Conservation (phyloP, 2,888 invertebrate species). For the Limnephilus rhombicus region DNA sequence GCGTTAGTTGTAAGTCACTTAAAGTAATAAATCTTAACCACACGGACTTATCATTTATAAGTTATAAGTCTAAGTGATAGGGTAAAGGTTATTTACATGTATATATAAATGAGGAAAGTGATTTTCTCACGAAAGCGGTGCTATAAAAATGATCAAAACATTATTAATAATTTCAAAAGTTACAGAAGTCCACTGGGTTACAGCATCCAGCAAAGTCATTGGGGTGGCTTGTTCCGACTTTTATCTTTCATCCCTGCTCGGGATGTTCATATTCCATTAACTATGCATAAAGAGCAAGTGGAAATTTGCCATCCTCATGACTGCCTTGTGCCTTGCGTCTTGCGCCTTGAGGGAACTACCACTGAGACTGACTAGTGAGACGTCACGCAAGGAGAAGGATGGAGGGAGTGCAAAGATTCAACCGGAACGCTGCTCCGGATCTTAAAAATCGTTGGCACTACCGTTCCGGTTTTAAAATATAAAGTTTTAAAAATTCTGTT, state of each 20-base stretch:
- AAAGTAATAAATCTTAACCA: too few species aligned
- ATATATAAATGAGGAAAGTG: too few species aligned
- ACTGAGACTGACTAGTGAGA: slow-evolving; percentile 17
- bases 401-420: neutral
- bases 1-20: too few species aligned
- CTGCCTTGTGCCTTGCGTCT: slow-evolving; percentile 27
- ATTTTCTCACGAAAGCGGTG: too few species aligned
- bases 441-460: neutral
- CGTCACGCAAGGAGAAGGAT: slow-evolving; percentile 2
- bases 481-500: too few species aligned
- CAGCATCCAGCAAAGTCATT: slow-evolving; percentile 36
- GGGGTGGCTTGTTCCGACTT: slow-evolving; percentile 52
- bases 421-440: neutral
- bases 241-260: slow-evolving; percentile 62
- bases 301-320: slow-evolving; percentile 55
- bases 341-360: neutral
- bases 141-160: too few species aligned
- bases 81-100: too few species aligned
- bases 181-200: slow-evolving; percentile 10
- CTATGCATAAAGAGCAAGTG: slow-evolving; percentile 61
- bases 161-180: too few species aligned
- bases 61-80: too few species aligned
- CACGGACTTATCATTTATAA: too few species aligned
- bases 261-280: slow-evolving; percentile 60
- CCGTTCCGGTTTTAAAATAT: neutral